Evolutionary conservation across 2,113 vertebrate species (phyloP), one percentile per base, ranked within the genome.

Genomic region (Mixornis gularis): DNA sequence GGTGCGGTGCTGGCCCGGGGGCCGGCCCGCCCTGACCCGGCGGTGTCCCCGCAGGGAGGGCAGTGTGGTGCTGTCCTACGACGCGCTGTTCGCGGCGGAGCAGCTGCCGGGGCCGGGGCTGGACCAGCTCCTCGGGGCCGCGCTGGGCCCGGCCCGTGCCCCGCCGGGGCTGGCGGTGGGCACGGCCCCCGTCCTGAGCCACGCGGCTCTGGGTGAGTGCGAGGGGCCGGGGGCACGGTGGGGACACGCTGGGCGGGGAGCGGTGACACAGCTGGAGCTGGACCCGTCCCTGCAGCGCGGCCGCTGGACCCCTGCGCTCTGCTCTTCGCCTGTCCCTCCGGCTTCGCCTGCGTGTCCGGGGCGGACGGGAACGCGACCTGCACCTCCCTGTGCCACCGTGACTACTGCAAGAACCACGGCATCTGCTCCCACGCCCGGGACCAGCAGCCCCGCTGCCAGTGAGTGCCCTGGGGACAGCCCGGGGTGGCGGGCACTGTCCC

Each of bases 371-470:
- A 98, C 44, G 95, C 92, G 62, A 98, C 93, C 97, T 99, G 98
- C 79, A 98, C 97, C 38, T 99, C 98, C 3, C 84, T 97, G 12
- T 99, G 98, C 91, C 98, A 97, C 96, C 96, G 87, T 0, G 92
- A 90, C 91, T 97, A 98, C 97, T 99, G 98, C 95, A 98, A 97
- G 85, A 98, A 98, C 94, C 97, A 98, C 1, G 98, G 98, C 93
- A 98, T 98, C 97, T 99, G 98, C 79, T 98, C 98, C 4, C 98
- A 99, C 92, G 95, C 68, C 18, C 95, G 69, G 1, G 97, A 80
- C 17, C 97, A 96, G 7, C 95, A 74, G 32, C 98, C 98, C 2
- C 92, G 97, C 41, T 99, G 98, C 96, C 98, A 92, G 98, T 99
- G 94, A 97, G 97, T 93, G 58, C 10, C 46, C 44, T 7, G 4